A percentile compares a stretch with the other conserved stretches of the same genome.
Evolutionary conservation across 2,888 invertebrate species (phyloP).

Genomic region (Agriotes lineatus): DNA sequence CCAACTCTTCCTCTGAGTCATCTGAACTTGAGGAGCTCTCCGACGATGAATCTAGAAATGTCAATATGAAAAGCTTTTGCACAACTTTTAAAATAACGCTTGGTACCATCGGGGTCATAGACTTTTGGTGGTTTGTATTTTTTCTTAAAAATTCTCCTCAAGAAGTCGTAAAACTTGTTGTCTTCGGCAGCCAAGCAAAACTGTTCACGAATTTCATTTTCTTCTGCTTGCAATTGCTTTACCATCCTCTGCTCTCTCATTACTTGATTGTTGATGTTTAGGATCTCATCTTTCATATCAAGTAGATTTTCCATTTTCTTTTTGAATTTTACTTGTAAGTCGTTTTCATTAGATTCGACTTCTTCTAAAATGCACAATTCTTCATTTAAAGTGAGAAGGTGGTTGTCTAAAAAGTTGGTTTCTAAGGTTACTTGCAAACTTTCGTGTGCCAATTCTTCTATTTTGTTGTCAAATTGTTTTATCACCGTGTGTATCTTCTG

Average conservation of each 20-base stretch:
- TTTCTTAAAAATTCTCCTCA: conserved; percentile 86
- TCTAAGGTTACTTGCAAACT: conserved; percentile 73
- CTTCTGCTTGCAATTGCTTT: conserved; percentile 65
- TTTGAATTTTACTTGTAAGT: conserved; percentile 67
- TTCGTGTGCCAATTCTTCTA: conserved; percentile 70
- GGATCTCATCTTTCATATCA: conserved; percentile 60
- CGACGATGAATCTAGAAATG: conserved; percentile 21
- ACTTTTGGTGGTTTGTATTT: conserved; percentile 80
- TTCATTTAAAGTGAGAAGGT: conserved; percentile 77
- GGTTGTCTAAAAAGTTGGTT: conserved; percentile 72
- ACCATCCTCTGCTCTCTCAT: conserved; percentile 67
- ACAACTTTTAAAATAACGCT: background rate
- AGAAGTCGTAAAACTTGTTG: conserved; percentile 83
- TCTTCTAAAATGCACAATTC: conserved; percentile 81
- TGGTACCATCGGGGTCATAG: conserved; percentile 67
- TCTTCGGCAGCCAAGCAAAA: conserved; percentile 73
- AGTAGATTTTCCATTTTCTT: conserved; percentile 62
- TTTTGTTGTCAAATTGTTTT: conserved; percentile 74
- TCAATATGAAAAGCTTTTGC: too few relatives aligned
- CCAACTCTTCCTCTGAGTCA: conserved; percentile 72
- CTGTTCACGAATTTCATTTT: conserved; percentile 67
- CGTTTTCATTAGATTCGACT: conserved; percentile 78
- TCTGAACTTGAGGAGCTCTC: conserved; percentile 69
- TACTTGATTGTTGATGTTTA: conserved; percentile 68
- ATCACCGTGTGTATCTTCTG: conserved; percentile 72